These are phyloP conservation scores for Diploscapter pachys DNA, from an alignment of 1,140 invertebrate species.

Conservation along the genomic window DNA sequence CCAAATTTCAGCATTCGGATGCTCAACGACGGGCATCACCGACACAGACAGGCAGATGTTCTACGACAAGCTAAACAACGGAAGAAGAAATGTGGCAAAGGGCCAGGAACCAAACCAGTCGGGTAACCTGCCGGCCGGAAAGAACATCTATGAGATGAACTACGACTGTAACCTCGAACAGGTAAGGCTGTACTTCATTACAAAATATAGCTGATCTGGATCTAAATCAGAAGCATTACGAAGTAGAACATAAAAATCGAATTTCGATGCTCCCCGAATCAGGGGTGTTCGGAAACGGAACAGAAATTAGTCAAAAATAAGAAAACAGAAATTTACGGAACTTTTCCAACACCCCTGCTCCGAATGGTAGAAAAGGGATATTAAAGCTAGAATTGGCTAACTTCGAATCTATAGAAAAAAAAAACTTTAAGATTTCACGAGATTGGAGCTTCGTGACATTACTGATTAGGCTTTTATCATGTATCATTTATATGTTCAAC, in stretches of 20 bases:
- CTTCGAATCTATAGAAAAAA: too few species aligned
- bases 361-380: too few species aligned
- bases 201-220: not conserved
- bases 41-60: constrained; percentile 15
- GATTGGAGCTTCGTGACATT: too few species aligned
- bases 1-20: constrained; percentile 7
- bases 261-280: too few species aligned
- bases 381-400: too few species aligned
- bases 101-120: constrained; percentile 18
- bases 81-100: constrained; percentile 21
- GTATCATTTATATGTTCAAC: too few species aligned
- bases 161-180: too few species aligned
- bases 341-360: too few species aligned
- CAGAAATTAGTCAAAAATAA: not conserved
- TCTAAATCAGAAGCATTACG: too few species aligned
- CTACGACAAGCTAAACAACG: constrained; percentile 10
- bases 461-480: too few species aligned
- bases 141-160: constrained; percentile 20
- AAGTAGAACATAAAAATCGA: too few species aligned
- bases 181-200: not conserved
- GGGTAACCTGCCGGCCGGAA: constrained; percentile 8
- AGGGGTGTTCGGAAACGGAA: constrained; percentile 17
- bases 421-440: too few species aligned
- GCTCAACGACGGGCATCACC: constrained; percentile 2
- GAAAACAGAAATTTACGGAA: not conserved